Conservation (phyloP, 1,140 invertebrate genomes). For the Drosophila tani region DNA sequence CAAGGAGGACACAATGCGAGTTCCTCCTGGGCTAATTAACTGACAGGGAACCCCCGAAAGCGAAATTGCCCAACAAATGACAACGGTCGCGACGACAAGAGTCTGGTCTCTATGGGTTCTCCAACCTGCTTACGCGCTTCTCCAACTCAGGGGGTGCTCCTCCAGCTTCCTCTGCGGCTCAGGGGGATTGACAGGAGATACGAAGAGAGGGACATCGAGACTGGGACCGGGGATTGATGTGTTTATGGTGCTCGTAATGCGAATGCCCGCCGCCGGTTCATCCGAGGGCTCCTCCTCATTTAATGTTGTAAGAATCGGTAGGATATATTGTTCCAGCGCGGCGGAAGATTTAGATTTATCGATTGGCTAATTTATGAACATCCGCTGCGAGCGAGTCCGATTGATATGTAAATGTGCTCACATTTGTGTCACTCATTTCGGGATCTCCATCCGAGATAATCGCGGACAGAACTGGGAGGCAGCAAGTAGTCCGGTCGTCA, state of each 20-base stretch:
- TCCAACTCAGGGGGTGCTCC: conserved; percentile 3
- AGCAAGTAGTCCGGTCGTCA: conserved; percentile 32
- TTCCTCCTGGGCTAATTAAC: conserved; percentile 68
- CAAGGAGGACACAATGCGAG: conserved; percentile 10
- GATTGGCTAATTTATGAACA: conserved; percentile 85
- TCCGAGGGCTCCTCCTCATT: conserved; percentile 38
- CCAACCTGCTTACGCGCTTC: conserved; percentile 38
- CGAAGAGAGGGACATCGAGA: conserved; percentile 11
- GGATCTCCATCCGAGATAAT: conserved; percentile 39
- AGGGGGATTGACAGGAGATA: conserved; percentile 15
- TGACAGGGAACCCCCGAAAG: conserved; percentile 80
- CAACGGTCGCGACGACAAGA: conserved; percentile 51
- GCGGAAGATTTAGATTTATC: conserved; percentile 76
- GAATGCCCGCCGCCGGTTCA: conserved; percentile 39
- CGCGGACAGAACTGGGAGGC: conserved; percentile 33
- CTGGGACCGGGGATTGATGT: conserved; percentile 57
- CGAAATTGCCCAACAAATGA: conserved; percentile 68
- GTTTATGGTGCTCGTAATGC: conserved; percentile 75
- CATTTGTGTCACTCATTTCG: conserved; percentile 78
- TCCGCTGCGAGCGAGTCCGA: conserved; percentile 68
- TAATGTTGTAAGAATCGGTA: conserved; percentile 65
- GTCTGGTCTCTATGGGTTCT: conserved; percentile 9
- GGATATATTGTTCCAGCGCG: conserved; percentile 55
- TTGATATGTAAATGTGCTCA: conserved; percentile 84
- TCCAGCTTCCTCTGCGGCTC: not conserved